phyloP scores from a whole-genome alignment of 1,140 invertebrate genomes.

The Charaxes varanes region DNA sequence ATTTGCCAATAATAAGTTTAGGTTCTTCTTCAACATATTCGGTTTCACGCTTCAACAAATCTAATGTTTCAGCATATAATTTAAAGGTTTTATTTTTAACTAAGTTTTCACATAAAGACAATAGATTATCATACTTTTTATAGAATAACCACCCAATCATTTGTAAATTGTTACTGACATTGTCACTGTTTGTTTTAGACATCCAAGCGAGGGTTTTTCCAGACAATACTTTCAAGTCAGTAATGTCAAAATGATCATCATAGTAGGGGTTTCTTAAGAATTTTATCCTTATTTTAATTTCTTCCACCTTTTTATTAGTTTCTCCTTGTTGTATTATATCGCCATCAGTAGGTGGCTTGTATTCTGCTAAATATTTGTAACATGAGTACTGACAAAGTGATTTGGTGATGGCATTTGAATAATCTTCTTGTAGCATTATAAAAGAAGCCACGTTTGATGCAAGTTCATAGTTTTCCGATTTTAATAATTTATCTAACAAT shows the following conservation, averaged over 20 bases:
- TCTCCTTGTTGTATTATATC: conserved; percentile 54
- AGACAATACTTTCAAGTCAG: conserved; percentile 78
- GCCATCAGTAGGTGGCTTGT: conserved; percentile 44
- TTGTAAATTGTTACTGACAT: conserved; percentile 78
- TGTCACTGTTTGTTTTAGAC: conserved; percentile 71
- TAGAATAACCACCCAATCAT: conserved; percentile 81
- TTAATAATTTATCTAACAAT: conserved; percentile 87
- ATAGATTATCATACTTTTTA: conserved; percentile 79
- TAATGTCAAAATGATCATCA: conserved; percentile 92
- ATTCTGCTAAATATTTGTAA: conserved; percentile 81
- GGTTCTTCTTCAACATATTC: conserved; percentile 30
- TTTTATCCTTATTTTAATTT: conserved; percentile 84
- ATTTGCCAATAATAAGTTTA: conserved; percentile 33
- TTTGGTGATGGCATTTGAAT: conserved; percentile 81
- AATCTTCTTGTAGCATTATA: conserved; percentile 93
- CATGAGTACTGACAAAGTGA: conserved; percentile 84
- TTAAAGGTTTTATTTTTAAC: conserved; percentile 33
- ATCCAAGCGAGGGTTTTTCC: conserved; percentile 86
- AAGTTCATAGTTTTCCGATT: conserved; percentile 78
- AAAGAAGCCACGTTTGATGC: conserved; percentile 86
- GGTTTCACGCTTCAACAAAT: conserved; percentile 36
- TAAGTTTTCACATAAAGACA: conserved; percentile 48
- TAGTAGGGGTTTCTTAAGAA: conserved; percentile 87
- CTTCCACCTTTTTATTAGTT: conserved; percentile 74
- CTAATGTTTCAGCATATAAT: conserved; percentile 41